Conservation (phyloP, 2,113 vertebrate species). For the Grantiella picta region DNA sequence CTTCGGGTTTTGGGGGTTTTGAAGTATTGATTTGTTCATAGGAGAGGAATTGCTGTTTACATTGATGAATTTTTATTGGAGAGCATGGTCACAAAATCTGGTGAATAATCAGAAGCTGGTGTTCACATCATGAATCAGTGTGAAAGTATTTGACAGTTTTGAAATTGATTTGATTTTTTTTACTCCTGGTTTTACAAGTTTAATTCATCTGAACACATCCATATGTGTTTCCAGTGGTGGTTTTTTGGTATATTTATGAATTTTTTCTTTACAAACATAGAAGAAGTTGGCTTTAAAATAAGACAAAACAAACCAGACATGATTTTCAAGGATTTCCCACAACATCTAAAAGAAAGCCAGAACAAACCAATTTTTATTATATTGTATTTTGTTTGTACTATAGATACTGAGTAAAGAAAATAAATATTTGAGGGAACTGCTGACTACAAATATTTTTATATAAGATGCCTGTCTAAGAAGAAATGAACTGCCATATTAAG, state of each 20-base stretch:
- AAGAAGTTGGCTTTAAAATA: not conserved
- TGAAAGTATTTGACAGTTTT: not conserved
- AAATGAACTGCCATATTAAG: not conserved
- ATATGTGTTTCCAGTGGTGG: not conserved
- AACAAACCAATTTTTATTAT: not conserved
- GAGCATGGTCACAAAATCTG: not conserved
- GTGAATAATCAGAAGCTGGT: conserved; percentile 2
- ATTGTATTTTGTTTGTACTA: not conserved
- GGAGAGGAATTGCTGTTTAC: not conserved
- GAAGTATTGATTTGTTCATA: not conserved
- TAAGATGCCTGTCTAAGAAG: not conserved
- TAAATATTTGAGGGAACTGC: not conserved
- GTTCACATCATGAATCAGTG: not conserved
- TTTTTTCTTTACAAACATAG: not conserved
- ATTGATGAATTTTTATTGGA: not conserved
- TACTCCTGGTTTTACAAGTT: not conserved
- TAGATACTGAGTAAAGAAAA: not conserved
- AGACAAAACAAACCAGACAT: not conserved
- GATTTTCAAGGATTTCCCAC: not conserved
- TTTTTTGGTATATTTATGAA: not conserved
- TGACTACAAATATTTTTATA: not conserved
- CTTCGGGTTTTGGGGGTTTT: not conserved
- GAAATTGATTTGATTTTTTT: not conserved
- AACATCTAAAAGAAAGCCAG: not conserved
- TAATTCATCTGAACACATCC: not conserved